These are phyloP conservation scores for Malurus splendens DNA, from an alignment of 2,797 vertebrate genomes.

Conservation along the genomic window DNA sequence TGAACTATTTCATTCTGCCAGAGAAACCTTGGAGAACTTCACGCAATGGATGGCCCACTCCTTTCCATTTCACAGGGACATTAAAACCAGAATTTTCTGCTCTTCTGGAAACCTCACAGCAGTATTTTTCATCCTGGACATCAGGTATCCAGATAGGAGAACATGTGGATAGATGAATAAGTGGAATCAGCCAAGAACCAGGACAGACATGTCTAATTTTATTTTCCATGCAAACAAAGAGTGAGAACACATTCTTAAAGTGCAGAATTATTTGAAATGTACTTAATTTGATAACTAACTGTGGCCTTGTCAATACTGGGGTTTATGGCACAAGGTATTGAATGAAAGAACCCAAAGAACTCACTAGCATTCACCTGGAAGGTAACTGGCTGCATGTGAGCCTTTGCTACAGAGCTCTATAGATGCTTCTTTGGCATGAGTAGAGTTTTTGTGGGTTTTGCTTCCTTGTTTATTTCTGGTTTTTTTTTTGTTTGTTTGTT, in stretches of 20 bases:
- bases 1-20: background rate
- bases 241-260: background rate
- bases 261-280: background rate
- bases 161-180: background rate
- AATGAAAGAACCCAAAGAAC: background rate
- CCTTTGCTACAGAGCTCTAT: background rate
- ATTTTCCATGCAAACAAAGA: background rate
- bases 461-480: background rate
- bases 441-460: background rate
- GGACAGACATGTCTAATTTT: background rate
- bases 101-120: background rate
- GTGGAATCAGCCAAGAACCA: background rate
- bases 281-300: background rate
- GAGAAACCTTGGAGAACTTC: background rate
- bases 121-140: background rate
- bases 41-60: background rate
- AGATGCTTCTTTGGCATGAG: background rate
- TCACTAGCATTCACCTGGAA: background rate
- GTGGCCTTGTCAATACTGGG: background rate
- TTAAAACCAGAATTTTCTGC: background rate
- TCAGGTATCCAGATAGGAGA: background rate
- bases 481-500: background rate
- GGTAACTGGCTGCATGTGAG: background rate
- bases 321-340: background rate
- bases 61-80: background rate